A percentile compares a stretch with the other conserved stretches of the same genome.
These are phyloP conservation scores for Drosophila heteroneura DNA, from an alignment of 2,888 invertebrate species.

Conservation along the genomic window DNA sequence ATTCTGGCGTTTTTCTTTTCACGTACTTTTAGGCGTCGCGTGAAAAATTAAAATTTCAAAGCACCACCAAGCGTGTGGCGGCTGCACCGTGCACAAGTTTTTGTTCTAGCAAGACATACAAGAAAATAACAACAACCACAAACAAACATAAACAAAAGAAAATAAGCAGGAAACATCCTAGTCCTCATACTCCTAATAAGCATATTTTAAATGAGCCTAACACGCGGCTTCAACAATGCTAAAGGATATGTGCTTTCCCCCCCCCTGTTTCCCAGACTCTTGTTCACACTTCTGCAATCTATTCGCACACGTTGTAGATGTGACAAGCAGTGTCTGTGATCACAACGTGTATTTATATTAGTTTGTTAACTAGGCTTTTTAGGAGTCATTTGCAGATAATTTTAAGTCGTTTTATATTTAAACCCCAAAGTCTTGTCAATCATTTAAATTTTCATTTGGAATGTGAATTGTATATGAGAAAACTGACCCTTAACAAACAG, in stretches of 20 bases:
- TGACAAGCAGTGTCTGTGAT: conserved; percentile 27
- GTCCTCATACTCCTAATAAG: conserved; percentile 61
- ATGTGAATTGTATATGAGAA: neutral
- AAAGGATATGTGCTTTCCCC: conserved; percentile 36
- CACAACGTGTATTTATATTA: neutral
- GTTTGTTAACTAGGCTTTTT: neutral
- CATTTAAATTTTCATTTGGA: neutral
- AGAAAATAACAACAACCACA: conserved; percentile 29
- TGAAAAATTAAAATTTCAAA: conserved; percentile 79
- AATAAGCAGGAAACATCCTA: conserved; percentile 68
- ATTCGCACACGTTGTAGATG: conserved; percentile 5
- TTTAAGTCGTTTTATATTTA: neutral
- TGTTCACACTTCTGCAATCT: neutral
- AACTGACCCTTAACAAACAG: neutral
- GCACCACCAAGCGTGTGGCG: conserved; percentile 58
- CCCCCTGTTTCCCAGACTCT: conserved; percentile 6
- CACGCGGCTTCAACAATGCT: conserved; percentile 61
- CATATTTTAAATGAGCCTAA: conserved; percentile 60
- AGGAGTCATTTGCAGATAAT: neutral
- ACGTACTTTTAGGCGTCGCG: conserved; percentile 74
- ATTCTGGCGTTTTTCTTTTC: conserved; percentile 37
- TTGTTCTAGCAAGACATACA: conserved; percentile 60
- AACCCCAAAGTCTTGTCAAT: neutral
- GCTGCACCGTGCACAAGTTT: conserved; percentile 48
- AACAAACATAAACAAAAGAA: conserved; percentile 66